Conservation (phyloP, 2,797 vertebrate genomes). For the Florisuga fusca region DNA sequence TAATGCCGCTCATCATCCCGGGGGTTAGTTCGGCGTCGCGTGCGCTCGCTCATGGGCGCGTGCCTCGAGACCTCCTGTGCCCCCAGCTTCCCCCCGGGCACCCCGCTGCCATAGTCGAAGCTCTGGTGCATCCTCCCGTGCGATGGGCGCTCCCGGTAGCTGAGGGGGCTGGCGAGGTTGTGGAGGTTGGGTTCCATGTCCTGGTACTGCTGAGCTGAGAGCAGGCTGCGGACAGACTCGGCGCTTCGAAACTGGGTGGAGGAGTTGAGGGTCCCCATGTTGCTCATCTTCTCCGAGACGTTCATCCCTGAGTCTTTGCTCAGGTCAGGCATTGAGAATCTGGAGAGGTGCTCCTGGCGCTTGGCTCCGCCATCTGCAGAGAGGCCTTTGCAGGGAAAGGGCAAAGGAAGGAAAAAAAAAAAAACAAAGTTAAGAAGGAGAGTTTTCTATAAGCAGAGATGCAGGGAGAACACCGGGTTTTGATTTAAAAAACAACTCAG, state of each 20-base stretch:
- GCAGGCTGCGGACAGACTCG: slow-evolving; percentile 92
- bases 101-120: slow-evolving; percentile 91
- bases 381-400: slow-evolving; percentile 80
- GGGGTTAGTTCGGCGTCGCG: slow-evolving; percentile 81
- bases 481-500: background rate
- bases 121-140: slow-evolving; percentile 86
- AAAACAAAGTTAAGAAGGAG: background rate
- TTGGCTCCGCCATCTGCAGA: slow-evolving; percentile 90
- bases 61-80: slow-evolving; percentile 83
- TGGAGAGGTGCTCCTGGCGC: slow-evolving; percentile 94
- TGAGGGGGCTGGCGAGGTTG: slow-evolving; percentile 81
- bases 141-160: slow-evolving; percentile 84
- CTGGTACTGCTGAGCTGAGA: slow-evolving; percentile 89
- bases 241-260: slow-evolving; percentile 93
- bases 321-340: slow-evolving; percentile 98
- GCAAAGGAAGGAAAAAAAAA: background rate
- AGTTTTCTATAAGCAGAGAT: background rate
- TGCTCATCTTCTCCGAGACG: slow-evolving; percentile 92
- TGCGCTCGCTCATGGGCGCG: slow-evolving; percentile 90
- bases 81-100: slow-evolving; percentile 83
- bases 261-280: slow-evolving; percentile 92
- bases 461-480: background rate
- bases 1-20: slow-evolving; percentile 85
- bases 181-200: slow-evolving; percentile 86
- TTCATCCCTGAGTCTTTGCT: slow-evolving; percentile 99